Base-by-base conservation (phyloP, 2,113 vertebrate species). In the Origma solitaria region DNA sequence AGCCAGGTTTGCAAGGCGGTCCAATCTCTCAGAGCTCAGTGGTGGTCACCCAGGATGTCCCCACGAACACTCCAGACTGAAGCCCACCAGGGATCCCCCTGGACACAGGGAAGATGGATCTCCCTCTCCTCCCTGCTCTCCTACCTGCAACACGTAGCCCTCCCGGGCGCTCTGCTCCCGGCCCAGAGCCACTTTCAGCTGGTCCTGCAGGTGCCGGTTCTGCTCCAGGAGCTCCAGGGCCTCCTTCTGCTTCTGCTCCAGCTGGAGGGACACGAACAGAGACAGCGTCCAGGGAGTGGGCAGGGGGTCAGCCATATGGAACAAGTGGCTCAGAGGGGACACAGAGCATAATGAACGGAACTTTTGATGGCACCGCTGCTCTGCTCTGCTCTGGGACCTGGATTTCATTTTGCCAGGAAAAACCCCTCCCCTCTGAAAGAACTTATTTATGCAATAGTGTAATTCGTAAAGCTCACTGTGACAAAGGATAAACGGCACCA, bases 111-210 rank as follows among this genome's bases (percentile, higher is more conserved):
- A 56, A 49, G 78, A 57, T 0, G 4, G 78, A 66, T 40, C 44
- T 69, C 81, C 57, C 56, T 57, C 51, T 91, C 64, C 53, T 89
- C 76, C 88, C 72, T 7, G n/a, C 71, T 72, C 90, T 95, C 98
- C 96, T 98, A 99, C 99, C 99, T 99, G 99, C 86, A 99, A 97
- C 68, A 99, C 98, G 38, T 99, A 99, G 95, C 99, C 99, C 93
- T 99, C 98, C 88, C 99, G 98, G 86, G 99, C 99, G 6, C 94
- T 99, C 65, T 99, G 99, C 86, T 99, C 99, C 86, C 99, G 98
- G 85, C 98, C 98, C 82, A 99, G 97, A 0, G 99, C 99, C 79
- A 99, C 98, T 85, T 99, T 98, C 90, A 99, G 98, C 96, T 99
- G 98, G 94, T 99, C 99, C 95, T 99, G 99, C 47, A 99, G 97